Evolutionary conservation across 2,888 invertebrate species (phyloP), one percentile per base, ranked within the genome.

Genomic region (Leucoma salicis): DNA sequence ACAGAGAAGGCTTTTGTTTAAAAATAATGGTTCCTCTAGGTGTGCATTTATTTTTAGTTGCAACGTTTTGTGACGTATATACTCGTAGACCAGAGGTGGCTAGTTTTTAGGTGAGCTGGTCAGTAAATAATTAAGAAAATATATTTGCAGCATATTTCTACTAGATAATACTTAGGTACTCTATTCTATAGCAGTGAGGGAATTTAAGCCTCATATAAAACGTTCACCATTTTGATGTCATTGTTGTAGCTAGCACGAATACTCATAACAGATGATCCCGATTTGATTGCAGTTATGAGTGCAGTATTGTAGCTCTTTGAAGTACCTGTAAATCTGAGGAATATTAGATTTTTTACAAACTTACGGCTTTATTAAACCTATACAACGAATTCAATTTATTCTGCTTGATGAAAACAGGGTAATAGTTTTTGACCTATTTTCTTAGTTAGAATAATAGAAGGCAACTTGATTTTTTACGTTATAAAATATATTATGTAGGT

Each of bases 261-360:
- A 74, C 74, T 79, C 78, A 81, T 82, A 82, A 78, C 82, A 74
- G 82, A 72, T 79, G 82, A 86, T 84, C 79, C 82, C 78, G 77
- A 75, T 81, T 83, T 84, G 84, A 86, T 86, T 86, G 82, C 86
- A 73, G 60, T 73, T 69, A 63, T 57, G 66, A 67, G 67, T 73
- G 80, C 78, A 79, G 70, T 80, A 78, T 78, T 72, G 70, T 63
- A 61, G 71, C 60, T 64, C 68, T 58, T 61, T 66, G 59, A 49
- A 47, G 40, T 61, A 57, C 50, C 57, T 55, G 69, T 49, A 54
- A 64, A 63, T 49, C 60, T 57, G 53, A 14, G 29, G 35, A 40
- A 53, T 54, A 55, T 52, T 53, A 12, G 29, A 7, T 13, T 29
- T 12, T 29, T 29, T 29, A 6, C 8, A 21, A 21, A 21, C 21